Evolutionary conservation across 2,888 invertebrate species (phyloP), one percentile per base, ranked within the genome.

Genomic region (Oxycera nigricornis): DNA sequence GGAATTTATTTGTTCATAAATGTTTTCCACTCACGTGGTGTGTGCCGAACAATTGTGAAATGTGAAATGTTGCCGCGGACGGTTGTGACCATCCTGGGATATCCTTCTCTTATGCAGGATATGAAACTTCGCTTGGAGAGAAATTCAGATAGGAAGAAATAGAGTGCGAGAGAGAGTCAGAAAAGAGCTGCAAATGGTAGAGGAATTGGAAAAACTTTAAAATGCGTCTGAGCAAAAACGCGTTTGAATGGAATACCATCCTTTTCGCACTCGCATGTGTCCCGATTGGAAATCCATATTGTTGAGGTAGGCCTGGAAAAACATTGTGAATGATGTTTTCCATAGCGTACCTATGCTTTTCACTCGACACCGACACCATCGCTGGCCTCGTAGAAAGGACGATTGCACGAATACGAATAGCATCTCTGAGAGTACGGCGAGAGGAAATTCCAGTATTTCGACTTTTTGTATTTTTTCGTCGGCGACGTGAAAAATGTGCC

Each of bases 301-400:
- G 41, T 72, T 72, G 72, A 72, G 72, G 57, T 72, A 72, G 72
- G 72, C 57, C 72, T n/a, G 14, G n/a, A 41, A 31, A 70, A 41
- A 20, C 14, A 57, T 28, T 59, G 26, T 24, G n/a, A 17, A 30
- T 22, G 31, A 50, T 24, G 20, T 41, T 57, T 35, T 72, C 52
- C 24, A 59, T 26, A 9, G 11, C 24, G 17, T 72, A 59, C 41
- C 59, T 59, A 26, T 31, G 59, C 39, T 22, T 57, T 72, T 55
- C 46, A 20, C 26, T 67, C 26, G n/a, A 52, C 31, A 26, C 31
- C 31, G 52, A 14, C 35, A 65, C 14, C 11, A n/a, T 20, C 65
- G 24, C 7, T 11, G 30, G 17, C 17, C 17, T 52, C 52, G 31
- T 70, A 17, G 11, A 22, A 50, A 70, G 50, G 46, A 46, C 28